phyloP scores from a whole-genome alignment of 2,797 vertebrate genomes.

The Coccyzus lansbergi region DNA sequence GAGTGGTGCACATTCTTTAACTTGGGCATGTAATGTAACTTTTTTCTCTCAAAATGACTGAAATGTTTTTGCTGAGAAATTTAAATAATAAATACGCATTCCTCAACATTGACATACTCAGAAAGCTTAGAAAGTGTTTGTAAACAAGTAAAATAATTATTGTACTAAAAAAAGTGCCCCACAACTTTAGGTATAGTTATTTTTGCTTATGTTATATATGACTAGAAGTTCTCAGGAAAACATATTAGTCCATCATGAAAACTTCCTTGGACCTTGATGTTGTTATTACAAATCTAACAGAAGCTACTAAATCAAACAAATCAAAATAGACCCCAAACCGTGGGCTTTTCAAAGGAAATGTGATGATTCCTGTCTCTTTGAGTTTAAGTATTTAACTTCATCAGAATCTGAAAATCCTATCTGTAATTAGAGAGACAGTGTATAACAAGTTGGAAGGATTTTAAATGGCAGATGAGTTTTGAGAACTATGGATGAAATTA shows the following conservation, averaged over 20 bases:
- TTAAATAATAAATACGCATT: neutral
- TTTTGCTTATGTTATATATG: neutral
- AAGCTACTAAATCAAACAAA: constrained; percentile 41
- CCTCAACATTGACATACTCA: neutral
- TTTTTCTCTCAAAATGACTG: neutral
- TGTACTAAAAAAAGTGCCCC: neutral
- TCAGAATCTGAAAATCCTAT: constrained; percentile 14
- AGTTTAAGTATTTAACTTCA: constrained; percentile 26
- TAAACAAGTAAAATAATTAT: neutral
- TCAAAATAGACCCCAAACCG: constrained; percentile 33
- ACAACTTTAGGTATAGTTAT: neutral
- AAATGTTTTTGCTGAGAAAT: neutral
- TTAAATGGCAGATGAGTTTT: constrained; percentile 47
- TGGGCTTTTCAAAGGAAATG: constrained; percentile 13
- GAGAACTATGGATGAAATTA: constrained; percentile 26
- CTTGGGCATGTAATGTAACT: neutral
- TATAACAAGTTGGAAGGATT: constrained; percentile 24
- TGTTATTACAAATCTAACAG: neutral
- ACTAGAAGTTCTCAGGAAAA: neutral
- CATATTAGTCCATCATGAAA: neutral
- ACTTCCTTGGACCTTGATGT: neutral
- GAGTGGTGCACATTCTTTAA: neutral
- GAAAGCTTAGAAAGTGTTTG: neutral
- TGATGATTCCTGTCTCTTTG: neutral
- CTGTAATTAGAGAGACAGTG: neutral